A percentile compares a stretch with the other conserved stretches of the same genome.
Evolutionary conservation across 2,888 invertebrate species (phyloP).

Genomic region (Seira musarum): DNA sequence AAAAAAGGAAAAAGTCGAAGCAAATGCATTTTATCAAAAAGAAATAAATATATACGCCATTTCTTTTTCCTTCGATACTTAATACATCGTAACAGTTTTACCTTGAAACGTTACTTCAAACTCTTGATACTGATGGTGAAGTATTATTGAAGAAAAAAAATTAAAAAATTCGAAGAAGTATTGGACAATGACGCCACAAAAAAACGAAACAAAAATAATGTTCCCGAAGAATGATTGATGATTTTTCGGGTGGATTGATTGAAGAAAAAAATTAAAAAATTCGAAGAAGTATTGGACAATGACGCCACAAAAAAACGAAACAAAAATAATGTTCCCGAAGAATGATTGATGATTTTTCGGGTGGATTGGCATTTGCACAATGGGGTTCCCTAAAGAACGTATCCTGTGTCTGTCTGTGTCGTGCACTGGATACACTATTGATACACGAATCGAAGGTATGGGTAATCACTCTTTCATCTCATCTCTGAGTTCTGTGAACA

Average conservation of each 20-base stretch:
- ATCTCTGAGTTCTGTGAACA: slow-evolving; percentile 1
- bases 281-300: slow-evolving; percentile 24
- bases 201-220: slow-evolving; percentile 40
- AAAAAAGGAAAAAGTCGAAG: not conserved
- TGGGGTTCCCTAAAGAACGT: slow-evolving; percentile 53
- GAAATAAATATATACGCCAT: not conserved
- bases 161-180: slow-evolving; percentile 28
- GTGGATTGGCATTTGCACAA: slow-evolving; percentile 61
- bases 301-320: slow-evolving; percentile 30
- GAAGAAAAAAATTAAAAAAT: slow-evolving; percentile 26
- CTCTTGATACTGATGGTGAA: no score
- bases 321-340: slow-evolving; percentile 53
- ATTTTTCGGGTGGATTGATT: slow-evolving; percentile 35
- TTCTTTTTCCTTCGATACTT: not conserved
- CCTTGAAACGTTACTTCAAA: no score
- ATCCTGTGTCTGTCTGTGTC: slow-evolving; percentile 29
- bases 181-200: slow-evolving; percentile 29
- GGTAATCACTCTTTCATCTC: slow-evolving; percentile 3
- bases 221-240: slow-evolving; percentile 61
- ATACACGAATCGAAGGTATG: slow-evolving; percentile 4
- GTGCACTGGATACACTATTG: slow-evolving; percentile 25
- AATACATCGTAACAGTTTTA: not conserved
- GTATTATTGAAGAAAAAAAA: slow-evolving; percentile 10
- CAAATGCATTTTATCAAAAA: not conserved
- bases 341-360: slow-evolving; percentile 62